A percentile compares a stretch with the other conserved stretches of the same genome.
Conservation (phyloP, 2,888 invertebrate genomes). For the Linhomoeus sp. region DNA sequence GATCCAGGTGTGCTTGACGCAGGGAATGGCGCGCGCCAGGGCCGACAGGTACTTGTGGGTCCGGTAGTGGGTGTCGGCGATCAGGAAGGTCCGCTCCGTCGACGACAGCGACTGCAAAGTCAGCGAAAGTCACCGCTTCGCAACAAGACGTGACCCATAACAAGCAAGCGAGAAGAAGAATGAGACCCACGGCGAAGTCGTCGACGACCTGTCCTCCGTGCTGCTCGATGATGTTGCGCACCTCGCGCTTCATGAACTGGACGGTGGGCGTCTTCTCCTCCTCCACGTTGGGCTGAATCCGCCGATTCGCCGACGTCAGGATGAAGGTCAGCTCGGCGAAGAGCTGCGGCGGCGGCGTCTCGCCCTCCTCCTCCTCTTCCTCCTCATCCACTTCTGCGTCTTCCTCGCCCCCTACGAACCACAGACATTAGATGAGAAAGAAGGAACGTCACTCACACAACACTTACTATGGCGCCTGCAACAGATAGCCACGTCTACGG, state of each 20-base stretch:
- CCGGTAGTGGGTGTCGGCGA: constrained; percentile 49
- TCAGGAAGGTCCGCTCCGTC: constrained; percentile 10
- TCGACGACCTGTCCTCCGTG: constrained; percentile 19
- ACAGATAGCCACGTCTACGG: too few relatives aligned
- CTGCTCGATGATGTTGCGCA: constrained; percentile 13
- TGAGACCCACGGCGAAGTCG: constrained; percentile 10
- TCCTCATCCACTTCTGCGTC: too few relatives aligned
- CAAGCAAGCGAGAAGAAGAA: not conserved
- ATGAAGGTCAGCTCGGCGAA: constrained; percentile 17
- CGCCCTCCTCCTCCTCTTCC: too few relatives aligned
- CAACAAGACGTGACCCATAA: not conserved
- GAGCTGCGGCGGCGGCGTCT: too few relatives aligned
- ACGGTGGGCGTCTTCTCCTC: not conserved
- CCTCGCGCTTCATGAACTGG: constrained; percentile 18
- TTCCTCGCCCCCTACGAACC: too few relatives aligned
- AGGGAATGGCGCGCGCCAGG: constrained; percentile 44
- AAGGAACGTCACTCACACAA: too few relatives aligned
- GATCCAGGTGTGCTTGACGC: constrained; percentile 51
- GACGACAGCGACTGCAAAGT: constrained; percentile 6
- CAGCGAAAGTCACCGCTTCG: not conserved
- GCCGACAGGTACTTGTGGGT: constrained; percentile 55
- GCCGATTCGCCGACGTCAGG: constrained; percentile 18
- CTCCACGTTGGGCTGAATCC: not conserved
- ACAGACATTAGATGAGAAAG: too few relatives aligned
- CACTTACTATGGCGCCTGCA: too few relatives aligned